Evolutionary conservation across 2,113 vertebrate species (phyloP).

Genomic region (Onychostruthus taczanowskii): DNA sequence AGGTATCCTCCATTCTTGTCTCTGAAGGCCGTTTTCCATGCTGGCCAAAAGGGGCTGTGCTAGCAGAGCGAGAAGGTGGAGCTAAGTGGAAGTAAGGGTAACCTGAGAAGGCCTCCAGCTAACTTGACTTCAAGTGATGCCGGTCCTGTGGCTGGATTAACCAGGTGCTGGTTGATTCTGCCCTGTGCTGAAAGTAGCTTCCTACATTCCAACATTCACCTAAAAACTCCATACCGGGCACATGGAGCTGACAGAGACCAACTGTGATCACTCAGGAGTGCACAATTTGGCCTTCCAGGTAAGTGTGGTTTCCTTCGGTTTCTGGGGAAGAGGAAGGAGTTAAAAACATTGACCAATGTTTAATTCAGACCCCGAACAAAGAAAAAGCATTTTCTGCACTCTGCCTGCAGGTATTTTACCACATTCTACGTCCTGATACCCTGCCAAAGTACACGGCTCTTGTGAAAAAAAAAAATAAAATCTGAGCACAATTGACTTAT

Average conservation of each 20-base stretch:
- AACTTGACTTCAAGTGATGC: background rate
- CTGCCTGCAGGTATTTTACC: background rate
- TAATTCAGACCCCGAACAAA: background rate
- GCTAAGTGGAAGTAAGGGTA: background rate
- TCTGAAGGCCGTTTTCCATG: background rate
- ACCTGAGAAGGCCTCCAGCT: background rate
- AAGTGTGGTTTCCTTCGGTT: background rate
- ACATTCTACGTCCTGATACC: background rate
- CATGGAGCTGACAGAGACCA: slow-evolving; percentile 25
- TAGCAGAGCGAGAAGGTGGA: background rate
- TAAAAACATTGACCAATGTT: background rate
- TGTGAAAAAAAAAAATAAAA: background rate
- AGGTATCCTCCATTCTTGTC: background rate
- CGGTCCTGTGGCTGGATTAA: background rate
- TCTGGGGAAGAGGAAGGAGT: background rate
- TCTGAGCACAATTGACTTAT: background rate
- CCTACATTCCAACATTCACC: background rate
- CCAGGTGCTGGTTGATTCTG: background rate
- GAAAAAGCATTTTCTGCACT: background rate
- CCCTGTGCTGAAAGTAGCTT: background rate
- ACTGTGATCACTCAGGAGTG: background rate
- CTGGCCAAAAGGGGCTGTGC: background rate
- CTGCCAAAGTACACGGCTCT: background rate
- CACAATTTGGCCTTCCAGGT: slow-evolving; percentile 70
- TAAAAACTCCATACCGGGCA: background rate